Conservation (phyloP, 2,797 vertebrate genomes). For the Arremon brunneinucha region DNA sequence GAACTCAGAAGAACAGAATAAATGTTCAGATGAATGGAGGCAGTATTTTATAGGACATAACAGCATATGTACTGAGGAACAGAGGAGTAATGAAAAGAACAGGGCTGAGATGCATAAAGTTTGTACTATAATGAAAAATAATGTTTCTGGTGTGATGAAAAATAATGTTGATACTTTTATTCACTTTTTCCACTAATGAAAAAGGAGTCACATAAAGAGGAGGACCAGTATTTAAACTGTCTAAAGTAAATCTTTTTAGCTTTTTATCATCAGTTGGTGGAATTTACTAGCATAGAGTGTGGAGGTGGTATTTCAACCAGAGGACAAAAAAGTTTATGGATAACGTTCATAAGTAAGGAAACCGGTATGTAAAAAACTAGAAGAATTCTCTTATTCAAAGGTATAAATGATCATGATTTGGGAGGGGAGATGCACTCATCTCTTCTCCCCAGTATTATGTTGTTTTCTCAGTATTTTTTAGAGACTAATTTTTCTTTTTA, state of each 20-base stretch:
- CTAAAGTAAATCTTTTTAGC: neutral
- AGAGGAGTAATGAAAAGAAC: slow-evolving; percentile 14
- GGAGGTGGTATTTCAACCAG: neutral
- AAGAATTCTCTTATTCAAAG: neutral
- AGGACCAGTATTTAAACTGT: neutral
- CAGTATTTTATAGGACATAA: neutral
- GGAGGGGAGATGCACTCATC: neutral
- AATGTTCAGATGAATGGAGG: neutral
- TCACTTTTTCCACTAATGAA: slow-evolving; percentile 7
- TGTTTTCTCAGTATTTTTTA: neutral
- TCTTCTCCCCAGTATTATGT: neutral
- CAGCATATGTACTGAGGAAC: neutral
- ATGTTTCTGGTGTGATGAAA: neutral
- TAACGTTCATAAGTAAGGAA: neutral
- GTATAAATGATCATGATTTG: neutral
- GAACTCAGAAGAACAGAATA: neutral
- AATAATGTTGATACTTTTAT: neutral
- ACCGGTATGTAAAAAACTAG: neutral
- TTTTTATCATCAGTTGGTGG: neutral
- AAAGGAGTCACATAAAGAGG: neutral
- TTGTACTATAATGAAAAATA: neutral
- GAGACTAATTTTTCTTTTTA: neutral
- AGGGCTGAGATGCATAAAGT: neutral
- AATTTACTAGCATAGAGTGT: neutral
- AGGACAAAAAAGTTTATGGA: neutral